Evolutionary conservation across 2,888 invertebrate species (phyloP), one percentile per base, ranked within the genome.

Genomic region (Phorcus lineatus): DNA sequence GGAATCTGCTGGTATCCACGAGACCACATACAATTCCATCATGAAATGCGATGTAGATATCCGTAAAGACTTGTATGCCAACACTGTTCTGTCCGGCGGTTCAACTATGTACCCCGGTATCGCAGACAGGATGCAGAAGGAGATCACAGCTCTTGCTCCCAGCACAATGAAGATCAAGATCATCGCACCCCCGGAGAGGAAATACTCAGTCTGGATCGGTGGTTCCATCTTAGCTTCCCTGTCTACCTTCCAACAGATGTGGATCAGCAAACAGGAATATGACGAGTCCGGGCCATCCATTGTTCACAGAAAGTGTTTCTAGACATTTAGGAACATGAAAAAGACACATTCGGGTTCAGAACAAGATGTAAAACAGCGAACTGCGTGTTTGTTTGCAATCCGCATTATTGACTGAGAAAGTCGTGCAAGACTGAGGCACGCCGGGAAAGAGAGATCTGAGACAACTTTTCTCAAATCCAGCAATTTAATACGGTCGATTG

Each of bases 261-360:
- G 85, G 85, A 85, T 85, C 84, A 84, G 82, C 84, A 85, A 85
- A 74, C 84, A 85, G 67, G 85, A 98, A 94, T 98, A 98, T 95
- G 98, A 98, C 94, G 98, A 98, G 94, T 97, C 97, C 91, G 97
- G 98, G 92, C 97, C 97, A 87, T 96, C 97, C 93, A 97, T 98
- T 94, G 97, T 98, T 90, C 97, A 98, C 96, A 96, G 97, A 95
- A 98, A 98, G 95, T 98, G 97, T 95, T 97, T 97, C 96, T 97
- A 97, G 93, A 70, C 47, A 11, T 47, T 47, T 47, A 47, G 47
- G 3, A 13, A 47, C 47, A 47, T 47, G 47, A 13, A 47, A 11
- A 47, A 6, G 13, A 47, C 11, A 47, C 47, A 47, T 47, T 47
- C 47, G 11, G 47, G 47, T 47, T 47, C 47, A 47, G 47, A 47